Evolutionary conservation across 2,888 invertebrate species (phyloP).

Genomic region (Thalpophila matura): DNA sequence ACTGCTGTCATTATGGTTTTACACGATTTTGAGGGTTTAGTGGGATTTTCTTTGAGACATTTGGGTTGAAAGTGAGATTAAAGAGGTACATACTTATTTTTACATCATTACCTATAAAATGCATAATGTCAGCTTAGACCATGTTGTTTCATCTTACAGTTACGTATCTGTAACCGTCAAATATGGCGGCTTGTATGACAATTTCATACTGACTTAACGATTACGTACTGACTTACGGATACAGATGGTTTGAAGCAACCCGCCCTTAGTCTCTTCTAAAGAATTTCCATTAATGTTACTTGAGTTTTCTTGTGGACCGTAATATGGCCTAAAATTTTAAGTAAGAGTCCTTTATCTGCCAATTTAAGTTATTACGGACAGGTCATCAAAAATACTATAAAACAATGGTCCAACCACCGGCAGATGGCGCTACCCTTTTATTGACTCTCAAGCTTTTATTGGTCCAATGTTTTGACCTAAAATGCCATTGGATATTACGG

Average conservation of each 20-base stretch:
- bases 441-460: slow-evolving; percentile 59
- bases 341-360: not conserved
- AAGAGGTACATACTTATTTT: not conserved
- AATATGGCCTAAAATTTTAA: too few species aligned
- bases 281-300: not conserved
- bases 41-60: not conserved
- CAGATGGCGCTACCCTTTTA: slow-evolving; percentile 51
- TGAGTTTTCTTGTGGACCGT: not conserved
- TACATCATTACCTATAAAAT: too few species aligned
- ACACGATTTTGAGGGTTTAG: not conserved
- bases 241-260: too few species aligned
- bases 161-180: too few species aligned
- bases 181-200: too few species aligned
- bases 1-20: slow-evolving; percentile 8
- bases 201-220: too few species aligned
- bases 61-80: not conserved
- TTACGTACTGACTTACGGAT: too few species aligned
- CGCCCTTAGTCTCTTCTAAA: not conserved
- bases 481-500: slow-evolving; percentile 53
- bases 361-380: slow-evolving; percentile 4
- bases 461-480: slow-evolving; percentile 51
- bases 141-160: too few species aligned
- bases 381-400: slow-evolving; percentile 19
- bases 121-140: too few species aligned
- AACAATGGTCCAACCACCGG: slow-evolving; percentile 20